Conservation (phyloP, 2,113 vertebrate species). For the Vulpes vulpes region DNA sequence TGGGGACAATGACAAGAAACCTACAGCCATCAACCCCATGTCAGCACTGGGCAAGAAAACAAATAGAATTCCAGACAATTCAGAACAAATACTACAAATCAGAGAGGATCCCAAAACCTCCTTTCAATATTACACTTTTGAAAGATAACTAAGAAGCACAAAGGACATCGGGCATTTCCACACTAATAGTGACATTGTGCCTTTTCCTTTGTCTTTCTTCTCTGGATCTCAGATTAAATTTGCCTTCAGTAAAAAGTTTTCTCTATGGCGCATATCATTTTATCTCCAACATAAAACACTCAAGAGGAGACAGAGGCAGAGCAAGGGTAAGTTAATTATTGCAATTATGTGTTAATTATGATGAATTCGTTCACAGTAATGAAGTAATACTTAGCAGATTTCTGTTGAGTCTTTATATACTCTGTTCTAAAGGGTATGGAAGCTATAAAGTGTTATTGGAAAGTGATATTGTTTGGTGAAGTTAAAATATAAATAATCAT, state of each 20-base stretch:
- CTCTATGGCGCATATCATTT: neutral
- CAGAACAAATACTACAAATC: conserved; percentile 53
- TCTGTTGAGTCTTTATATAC: neutral
- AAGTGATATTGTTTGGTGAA: neutral
- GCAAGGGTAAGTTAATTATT: conserved; percentile 47
- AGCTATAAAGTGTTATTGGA: neutral
- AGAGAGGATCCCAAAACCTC: neutral
- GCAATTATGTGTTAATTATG: conserved; percentile 29
- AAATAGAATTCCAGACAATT: conserved; percentile 69
- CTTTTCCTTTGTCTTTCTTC: conserved; percentile 38
- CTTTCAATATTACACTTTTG: conserved; percentile 27
- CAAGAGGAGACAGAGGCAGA: neutral
- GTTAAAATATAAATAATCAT: conserved; percentile 23
- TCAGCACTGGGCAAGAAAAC: conserved; percentile 24
- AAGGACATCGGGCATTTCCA: neutral
- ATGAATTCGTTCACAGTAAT: neutral
- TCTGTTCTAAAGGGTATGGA: conserved; percentile 8
- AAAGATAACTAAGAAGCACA: conserved; percentile 46
- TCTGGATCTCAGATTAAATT: conserved; percentile 41
- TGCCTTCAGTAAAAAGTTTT: neutral
- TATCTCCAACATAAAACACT: neutral
- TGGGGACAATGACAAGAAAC: conserved; percentile 63
- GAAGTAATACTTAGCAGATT: neutral
- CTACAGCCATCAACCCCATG: conserved; percentile 51
- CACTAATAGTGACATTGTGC: neutral